These are phyloP conservation scores for Anabacerthia variegaticeps DNA, from an alignment of 2,797 vertebrate genomes.

Conservation along the genomic window DNA sequence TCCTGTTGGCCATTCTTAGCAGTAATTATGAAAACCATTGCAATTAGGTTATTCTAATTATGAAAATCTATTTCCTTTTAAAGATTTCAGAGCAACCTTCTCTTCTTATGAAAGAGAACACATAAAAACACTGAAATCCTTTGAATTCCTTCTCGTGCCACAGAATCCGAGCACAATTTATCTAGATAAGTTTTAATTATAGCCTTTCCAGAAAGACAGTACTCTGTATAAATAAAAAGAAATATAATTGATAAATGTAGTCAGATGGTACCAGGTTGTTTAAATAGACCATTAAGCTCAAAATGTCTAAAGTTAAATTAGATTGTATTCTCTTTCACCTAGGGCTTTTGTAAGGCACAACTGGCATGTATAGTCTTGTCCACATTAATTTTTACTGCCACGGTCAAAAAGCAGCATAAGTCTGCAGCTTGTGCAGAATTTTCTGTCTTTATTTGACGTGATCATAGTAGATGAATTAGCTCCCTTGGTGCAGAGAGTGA, in stretches of 20 bases:
- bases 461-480: constrained; percentile 69
- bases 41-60: constrained; percentile 45
- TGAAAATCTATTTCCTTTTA: constrained; percentile 36
- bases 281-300: constrained; percentile 62
- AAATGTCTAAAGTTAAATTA: constrained; percentile 70
- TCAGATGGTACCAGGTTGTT: constrained; percentile 59
- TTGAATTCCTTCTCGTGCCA: background rate
- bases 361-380: constrained; percentile 69
- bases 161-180: constrained; percentile 37
- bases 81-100: background rate
- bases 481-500: constrained; percentile 71
- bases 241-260: constrained; percentile 67
- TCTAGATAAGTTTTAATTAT: constrained; percentile 63
- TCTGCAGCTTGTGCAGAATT: constrained; percentile 65
- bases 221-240: constrained; percentile 57
- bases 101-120: background rate
- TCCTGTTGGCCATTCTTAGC: constrained; percentile 15
- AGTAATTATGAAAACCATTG: constrained; percentile 11
- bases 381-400: constrained; percentile 72
- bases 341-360: constrained; percentile 65
- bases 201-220: constrained; percentile 45
- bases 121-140: constrained; percentile 4
- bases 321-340: constrained; percentile 61
- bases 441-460: constrained; percentile 70
- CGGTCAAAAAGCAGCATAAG: constrained; percentile 68